Conservation (phyloP, 2,113 vertebrate species). For the Scortum barcoo region DNA sequence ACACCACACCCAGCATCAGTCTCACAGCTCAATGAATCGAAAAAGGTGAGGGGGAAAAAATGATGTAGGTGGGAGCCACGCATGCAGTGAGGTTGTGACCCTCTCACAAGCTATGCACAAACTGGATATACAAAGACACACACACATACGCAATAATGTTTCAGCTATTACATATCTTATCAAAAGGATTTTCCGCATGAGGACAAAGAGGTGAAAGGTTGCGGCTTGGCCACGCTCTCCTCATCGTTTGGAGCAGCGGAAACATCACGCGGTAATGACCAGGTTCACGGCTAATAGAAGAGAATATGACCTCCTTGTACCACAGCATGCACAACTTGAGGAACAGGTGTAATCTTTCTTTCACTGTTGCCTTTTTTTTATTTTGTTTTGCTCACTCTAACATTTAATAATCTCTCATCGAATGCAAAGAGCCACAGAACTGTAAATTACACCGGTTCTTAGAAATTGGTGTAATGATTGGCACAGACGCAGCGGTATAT, state of each 20-base stretch:
- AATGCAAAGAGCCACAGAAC: slow-evolving; percentile 17
- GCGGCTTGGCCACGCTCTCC: slow-evolving; percentile 70
- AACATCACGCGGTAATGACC: slow-evolving; percentile 83
- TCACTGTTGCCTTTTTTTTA: slow-evolving; percentile 34
- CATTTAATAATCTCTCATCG: slow-evolving; percentile 30
- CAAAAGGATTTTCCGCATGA: slow-evolving; percentile 87
- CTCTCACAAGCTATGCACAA: slow-evolving; percentile 62
- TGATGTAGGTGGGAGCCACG: slow-evolving; percentile 63
- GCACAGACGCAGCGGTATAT: background rate
- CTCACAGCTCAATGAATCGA: slow-evolving; percentile 63
- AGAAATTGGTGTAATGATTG: background rate
- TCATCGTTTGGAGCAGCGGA: slow-evolving; percentile 59
- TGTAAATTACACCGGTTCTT: slow-evolving; percentile 14
- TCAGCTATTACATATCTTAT: slow-evolving; percentile 85
- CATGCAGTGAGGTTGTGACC: slow-evolving; percentile 50
- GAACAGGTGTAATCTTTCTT: slow-evolving; percentile 36
- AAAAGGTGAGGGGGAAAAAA: slow-evolving; percentile 53
- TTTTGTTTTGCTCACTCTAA: slow-evolving; percentile 20
- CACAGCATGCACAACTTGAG: slow-evolving; percentile 34
- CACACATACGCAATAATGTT: slow-evolving; percentile 47
- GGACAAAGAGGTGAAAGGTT: slow-evolving; percentile 86
- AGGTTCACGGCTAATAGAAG: slow-evolving; percentile 77
- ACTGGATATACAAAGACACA: slow-evolving; percentile 58
- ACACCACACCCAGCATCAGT: slow-evolving; percentile 35
- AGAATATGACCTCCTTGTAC: slow-evolving; percentile 57